A percentile compares a stretch with the other conserved stretches of the same genome.
These are phyloP conservation scores for Pissodes strobi DNA, from an alignment of 1,140 invertebrate species.

Conservation along the genomic window DNA sequence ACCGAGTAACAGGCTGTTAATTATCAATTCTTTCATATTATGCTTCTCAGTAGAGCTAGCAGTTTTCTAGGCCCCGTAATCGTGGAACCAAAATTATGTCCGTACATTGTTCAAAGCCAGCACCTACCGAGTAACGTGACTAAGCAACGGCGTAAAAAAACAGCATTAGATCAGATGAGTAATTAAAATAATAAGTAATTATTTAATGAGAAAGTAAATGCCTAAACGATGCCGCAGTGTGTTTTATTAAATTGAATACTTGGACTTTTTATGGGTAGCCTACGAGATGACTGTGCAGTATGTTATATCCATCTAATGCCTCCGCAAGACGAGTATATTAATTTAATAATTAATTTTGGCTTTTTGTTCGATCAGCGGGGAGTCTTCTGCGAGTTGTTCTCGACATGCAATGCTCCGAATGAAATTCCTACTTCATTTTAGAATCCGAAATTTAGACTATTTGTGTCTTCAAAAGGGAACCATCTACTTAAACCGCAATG, in stretches of 20 bases:
- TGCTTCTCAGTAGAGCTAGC: no score
- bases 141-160: background rate
- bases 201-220: slow-evolving; percentile 34
- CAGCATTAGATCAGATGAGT: slow-evolving; percentile 16
- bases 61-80: no score
- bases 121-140: slow-evolving; percentile 9
- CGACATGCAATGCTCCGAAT: no score
- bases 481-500: no score
- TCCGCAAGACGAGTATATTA: background rate
- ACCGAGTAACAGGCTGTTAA: no score
- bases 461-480: no score
- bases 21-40: no score
- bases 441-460: no score
- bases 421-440: no score
- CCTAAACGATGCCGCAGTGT: slow-evolving; percentile 21
- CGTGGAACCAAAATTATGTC: no score
- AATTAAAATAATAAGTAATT: slow-evolving; percentile 36
- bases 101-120: slow-evolving; percentile 2
- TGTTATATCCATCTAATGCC: background rate
- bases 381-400: background rate
- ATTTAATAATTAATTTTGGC: slow-evolving; percentile 9
- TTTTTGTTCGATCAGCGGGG: slow-evolving; percentile 1
- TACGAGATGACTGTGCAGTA: slow-evolving; percentile 4
- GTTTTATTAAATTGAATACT: slow-evolving; percentile 31
- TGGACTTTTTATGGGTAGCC: background rate